Evolutionary conservation across 2,113 vertebrate species (phyloP), one percentile per base, ranked within the genome.

Genomic region (Artemisiospiza belli): DNA sequence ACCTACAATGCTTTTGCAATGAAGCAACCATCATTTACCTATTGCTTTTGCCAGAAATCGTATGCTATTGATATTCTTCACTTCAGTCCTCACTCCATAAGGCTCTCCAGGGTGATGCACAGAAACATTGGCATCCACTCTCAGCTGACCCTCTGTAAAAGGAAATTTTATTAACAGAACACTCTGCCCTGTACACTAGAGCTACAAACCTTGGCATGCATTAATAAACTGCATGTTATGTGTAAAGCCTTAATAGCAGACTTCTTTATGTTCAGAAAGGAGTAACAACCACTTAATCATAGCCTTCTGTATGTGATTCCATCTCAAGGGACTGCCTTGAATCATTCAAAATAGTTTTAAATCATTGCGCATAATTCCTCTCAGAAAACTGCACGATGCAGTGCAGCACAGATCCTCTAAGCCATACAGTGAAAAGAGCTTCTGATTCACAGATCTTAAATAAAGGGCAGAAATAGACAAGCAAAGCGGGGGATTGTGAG

Each of bases 21-120:
- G 24, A 90, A 89, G 64, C 27, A 92, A 73, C 25, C 30, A 59
- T 35, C 17, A 16, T 95, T 98, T 92, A 99, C 99, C 99, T 92
- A 99, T 98, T 46, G 99, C 99, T 97, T 92, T 99, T 92, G 99
- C 98, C 95, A 99, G 96, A 96, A 98, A 99, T 67, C 99, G 97
- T 66, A 98, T 63, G 59, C 99, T 99, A 97, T 99, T 99, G 97
- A 99, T 99, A 97, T 99, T 99, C 98, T 99, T 99, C 94, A 99
- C 99, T 97, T 99, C 99, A 0, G 99, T 98, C 90, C 99, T 98
- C 95, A 98, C 68, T 28, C 99, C 99, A 27, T 99, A 98, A 6
- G 98, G 98, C 54, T 99, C 98, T 41, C 99, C 99, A 6, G 98
- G 98, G 64, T 69, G 97, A 98, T 99, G 99, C 33, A 99, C 99